These are phyloP conservation scores for Petrocephalus microphthalmus DNA, from an alignment of 2,113 vertebrate species.

Conservation along the genomic window DNA sequence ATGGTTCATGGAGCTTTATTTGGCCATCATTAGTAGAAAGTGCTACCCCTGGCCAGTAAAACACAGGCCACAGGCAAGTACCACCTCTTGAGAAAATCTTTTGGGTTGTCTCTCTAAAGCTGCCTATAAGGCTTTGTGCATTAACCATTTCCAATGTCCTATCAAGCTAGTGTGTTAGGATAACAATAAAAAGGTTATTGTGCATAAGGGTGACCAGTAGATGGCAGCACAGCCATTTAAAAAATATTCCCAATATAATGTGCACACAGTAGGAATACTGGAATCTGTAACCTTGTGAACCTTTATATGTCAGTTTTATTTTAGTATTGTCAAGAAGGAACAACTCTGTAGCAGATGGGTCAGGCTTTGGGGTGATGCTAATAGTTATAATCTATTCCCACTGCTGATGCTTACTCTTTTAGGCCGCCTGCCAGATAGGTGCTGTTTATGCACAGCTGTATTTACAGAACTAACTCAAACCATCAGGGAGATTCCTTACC, in stretches of 20 bases:
- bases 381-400: neutral
- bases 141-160: neutral
- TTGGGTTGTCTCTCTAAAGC: neutral
- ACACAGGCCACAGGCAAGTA: no score
- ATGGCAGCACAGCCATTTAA: neutral
- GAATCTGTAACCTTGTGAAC: neutral
- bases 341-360: neutral
- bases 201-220: neutral
- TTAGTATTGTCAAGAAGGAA: neutral
- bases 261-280: neutral
- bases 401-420: neutral
- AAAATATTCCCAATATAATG: no score
- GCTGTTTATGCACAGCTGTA: neutral
- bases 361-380: neutral
- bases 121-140: neutral
- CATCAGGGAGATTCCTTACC: no score
- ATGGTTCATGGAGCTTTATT: no score
- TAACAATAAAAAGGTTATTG: neutral
- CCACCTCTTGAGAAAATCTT: no score
- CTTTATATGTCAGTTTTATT: neutral
- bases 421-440: neutral
- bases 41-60: neutral
- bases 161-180: neutral
- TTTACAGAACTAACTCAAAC: neutral
- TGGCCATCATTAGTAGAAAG: no score